phyloP scores from a whole-genome alignment of 2,113 vertebrate genomes.

The Hiodon tergisus region DNA sequence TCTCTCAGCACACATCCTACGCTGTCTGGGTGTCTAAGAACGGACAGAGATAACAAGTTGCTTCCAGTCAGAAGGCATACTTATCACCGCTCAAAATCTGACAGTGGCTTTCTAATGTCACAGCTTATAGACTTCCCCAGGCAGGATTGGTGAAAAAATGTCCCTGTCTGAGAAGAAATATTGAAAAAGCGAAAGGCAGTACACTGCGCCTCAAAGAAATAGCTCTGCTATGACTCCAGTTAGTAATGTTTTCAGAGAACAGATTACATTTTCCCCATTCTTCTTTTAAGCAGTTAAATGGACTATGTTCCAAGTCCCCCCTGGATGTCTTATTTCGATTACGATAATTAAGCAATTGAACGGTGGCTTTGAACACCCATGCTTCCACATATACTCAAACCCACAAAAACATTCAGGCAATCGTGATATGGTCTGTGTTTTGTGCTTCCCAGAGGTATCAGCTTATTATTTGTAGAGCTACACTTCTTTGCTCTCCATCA shows the following conservation, averaged over 20 bases:
- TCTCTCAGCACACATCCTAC: slow-evolving; percentile 31
- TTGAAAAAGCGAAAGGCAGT: slow-evolving; percentile 45
- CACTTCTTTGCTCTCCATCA: too few species aligned
- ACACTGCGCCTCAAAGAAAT: slow-evolving; percentile 33
- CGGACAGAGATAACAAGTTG: slow-evolving; percentile 57
- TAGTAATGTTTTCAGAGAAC: neutral
- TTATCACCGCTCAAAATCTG: slow-evolving; percentile 54
- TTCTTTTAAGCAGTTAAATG: too few species aligned
- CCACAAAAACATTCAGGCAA: too few species aligned
- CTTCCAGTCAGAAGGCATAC: slow-evolving; percentile 49
- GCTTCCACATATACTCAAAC: too few species aligned
- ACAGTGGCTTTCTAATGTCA: slow-evolving; percentile 58
- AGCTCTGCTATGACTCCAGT: slow-evolving; percentile 16
- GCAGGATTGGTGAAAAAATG: slow-evolving; percentile 38
- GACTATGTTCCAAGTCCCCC: too few species aligned
- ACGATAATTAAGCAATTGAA: too few species aligned
- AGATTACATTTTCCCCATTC: too few species aligned
- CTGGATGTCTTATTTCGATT: too few species aligned
- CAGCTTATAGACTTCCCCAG: slow-evolving; percentile 41
- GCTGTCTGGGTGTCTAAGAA: slow-evolving; percentile 47
- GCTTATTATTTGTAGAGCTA: too few species aligned
- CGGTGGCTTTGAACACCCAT: too few species aligned
- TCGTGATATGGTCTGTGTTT: too few species aligned
- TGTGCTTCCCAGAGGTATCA: too few species aligned
- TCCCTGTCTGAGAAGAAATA: slow-evolving; percentile 54